These are phyloP conservation scores for Chaunax sp. DNA, from an alignment of 2,797 vertebrate species.

Conservation along the genomic window DNA sequence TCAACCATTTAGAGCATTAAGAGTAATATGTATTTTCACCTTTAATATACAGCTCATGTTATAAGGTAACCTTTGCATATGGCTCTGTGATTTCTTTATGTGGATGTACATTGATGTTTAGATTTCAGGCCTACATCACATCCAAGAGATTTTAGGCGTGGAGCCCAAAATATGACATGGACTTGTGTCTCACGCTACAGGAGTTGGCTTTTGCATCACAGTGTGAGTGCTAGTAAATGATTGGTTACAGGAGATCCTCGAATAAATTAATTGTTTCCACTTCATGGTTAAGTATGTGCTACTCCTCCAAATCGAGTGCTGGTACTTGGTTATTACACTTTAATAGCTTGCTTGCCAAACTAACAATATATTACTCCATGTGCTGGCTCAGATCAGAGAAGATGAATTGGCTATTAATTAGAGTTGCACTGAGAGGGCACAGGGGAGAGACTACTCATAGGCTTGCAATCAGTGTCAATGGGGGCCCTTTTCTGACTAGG, in stretches of 20 bases:
- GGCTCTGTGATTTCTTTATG: constrained; percentile 35
- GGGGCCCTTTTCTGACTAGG: constrained; percentile 82
- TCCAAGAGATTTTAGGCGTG: constrained; percentile 64
- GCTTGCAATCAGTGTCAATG: constrained; percentile 86
- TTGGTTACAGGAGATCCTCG: constrained; percentile 87
- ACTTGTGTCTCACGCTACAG: constrained; percentile 76
- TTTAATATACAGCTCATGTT: constrained; percentile 48
- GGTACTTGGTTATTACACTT: constrained; percentile 90
- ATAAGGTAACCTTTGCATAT: constrained; percentile 50
- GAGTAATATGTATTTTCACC: constrained; percentile 61
- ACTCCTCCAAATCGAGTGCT: constrained; percentile 89
- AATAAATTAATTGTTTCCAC: constrained; percentile 90
- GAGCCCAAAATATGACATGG: constrained; percentile 74
- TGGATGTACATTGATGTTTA: constrained; percentile 55
- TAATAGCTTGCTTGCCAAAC: constrained; percentile 91
- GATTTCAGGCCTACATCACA: constrained; percentile 61
- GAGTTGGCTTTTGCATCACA: constrained; percentile 75
- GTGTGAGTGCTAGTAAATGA: constrained; percentile 78
- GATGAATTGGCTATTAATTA: constrained; percentile 93
- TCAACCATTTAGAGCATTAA: constrained; percentile 27
- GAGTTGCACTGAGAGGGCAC: constrained; percentile 89
- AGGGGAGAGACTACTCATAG: constrained; percentile 89
- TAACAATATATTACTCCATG: constrained; percentile 90
- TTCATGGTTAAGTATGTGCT: constrained; percentile 89
- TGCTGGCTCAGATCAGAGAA: constrained; percentile 90